Evolutionary conservation across 2,888 invertebrate species (phyloP).

Genomic region (Calliopum simillimum): DNA sequence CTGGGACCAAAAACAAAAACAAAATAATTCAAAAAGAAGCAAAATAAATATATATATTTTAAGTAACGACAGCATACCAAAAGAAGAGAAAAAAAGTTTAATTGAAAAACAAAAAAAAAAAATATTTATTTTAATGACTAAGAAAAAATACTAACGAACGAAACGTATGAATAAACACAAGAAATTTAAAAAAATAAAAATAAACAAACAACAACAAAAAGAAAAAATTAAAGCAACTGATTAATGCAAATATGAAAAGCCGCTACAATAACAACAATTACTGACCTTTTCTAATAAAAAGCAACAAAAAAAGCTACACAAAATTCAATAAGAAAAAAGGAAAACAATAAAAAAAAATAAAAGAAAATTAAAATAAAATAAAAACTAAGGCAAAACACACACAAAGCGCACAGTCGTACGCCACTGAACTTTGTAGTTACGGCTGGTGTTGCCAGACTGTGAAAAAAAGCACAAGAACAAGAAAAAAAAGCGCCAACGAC

Average conservation of each 20-base stretch:
- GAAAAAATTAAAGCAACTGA: background rate
- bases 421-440: too few species aligned
- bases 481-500: background rate
- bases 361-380: background rate
- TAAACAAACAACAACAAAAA: background rate
- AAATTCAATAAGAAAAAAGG: background rate
- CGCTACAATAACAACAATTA: slow-evolving; percentile 18
- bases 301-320: slow-evolving; percentile 7
- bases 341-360: too few species aligned
- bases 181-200: background rate
- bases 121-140: slow-evolving; percentile 4
- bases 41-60: too few species aligned
- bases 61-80: background rate
- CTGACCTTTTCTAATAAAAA: slow-evolving; percentile 25
- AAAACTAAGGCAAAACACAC: too few species aligned
- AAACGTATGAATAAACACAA: background rate
- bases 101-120: background rate
- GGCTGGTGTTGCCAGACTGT: background rate
- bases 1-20: background rate
- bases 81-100: background rate
- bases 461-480: background rate
- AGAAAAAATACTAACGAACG: background rate
- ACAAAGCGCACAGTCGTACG: too few species aligned
- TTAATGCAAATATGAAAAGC: background rate
- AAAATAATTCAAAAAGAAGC: background rate